A percentile compares a stretch with the other conserved stretches of the same genome.
Evolutionary conservation across 2,113 vertebrate species (phyloP).

Genomic region (Alethe diademata): DNA sequence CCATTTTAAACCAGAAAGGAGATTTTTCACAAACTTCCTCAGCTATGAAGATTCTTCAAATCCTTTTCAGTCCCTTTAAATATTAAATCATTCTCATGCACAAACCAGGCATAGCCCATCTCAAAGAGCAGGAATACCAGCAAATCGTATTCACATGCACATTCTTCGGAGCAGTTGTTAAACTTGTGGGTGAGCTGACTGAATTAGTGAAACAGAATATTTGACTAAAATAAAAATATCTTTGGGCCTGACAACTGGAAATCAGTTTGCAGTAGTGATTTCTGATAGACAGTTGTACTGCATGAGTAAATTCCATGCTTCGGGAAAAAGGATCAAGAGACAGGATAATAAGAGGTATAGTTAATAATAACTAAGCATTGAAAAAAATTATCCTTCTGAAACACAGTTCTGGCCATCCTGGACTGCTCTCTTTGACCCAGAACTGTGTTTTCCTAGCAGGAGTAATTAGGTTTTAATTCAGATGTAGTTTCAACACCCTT

Average conservation of each 20-base stretch:
- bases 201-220: conserved; percentile 2
- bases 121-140: conserved; percentile 6
- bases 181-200: not conserved
- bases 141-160: conserved; percentile 5
- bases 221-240: conserved; percentile 21
- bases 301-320: not conserved
- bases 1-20: conserved; percentile 21
- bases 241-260: not conserved
- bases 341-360: not conserved
- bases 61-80: not conserved
- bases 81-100: conserved; percentile 18
- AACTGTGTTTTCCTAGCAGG: not conserved
- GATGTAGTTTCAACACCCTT: not conserved
- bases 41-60: conserved; percentile 8
- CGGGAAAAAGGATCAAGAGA: not conserved
- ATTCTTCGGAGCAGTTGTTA: not conserved
- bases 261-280: conserved; percentile 1
- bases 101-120: not conserved
- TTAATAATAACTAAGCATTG: not conserved
- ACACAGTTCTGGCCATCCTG: not conserved
- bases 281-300: conserved; percentile 7
- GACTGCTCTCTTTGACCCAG: not conserved
- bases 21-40: not conserved
- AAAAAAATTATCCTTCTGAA: not conserved
- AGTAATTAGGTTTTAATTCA: not conserved